Evolutionary conservation across 2,797 vertebrate genomes (phyloP).

Genomic region (Nasua narica): DNA sequence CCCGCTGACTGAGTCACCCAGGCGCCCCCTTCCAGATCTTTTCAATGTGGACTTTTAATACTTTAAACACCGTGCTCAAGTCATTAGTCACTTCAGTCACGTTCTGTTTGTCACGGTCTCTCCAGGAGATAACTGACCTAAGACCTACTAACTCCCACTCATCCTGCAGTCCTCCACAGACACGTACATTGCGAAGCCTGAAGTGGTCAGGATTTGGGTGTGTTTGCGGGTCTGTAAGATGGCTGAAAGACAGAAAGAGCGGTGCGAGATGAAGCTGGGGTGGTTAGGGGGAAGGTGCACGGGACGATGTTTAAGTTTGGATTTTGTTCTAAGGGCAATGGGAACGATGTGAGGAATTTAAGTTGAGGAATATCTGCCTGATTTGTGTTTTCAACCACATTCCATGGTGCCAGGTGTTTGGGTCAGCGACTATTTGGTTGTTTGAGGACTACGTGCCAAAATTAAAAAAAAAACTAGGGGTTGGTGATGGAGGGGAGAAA

Average conservation of each 20-base stretch:
- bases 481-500: background rate
- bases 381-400: conserved; percentile 10
- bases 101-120: background rate
- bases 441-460: background rate
- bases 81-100: background rate
- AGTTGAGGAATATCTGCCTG: background rate
- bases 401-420: background rate
- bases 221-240: background rate
- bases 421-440: background rate
- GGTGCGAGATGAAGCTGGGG: background rate
- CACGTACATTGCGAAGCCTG: background rate
- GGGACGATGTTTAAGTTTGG: background rate
- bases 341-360: background rate
- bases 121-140: background rate
- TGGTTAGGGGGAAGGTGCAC: accelerated
- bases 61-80: background rate
- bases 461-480: background rate
- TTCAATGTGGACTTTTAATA: background rate
- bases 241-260: background rate
- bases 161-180: background rate
- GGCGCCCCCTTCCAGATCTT: too few species aligned
- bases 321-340: background rate
- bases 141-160: background rate
- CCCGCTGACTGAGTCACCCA: too few species aligned
- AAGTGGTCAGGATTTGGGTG: background rate